These are phyloP conservation scores for Pomatostomus ruficeps DNA, from an alignment of 2,113 vertebrate species.

Conservation along the genomic window DNA sequence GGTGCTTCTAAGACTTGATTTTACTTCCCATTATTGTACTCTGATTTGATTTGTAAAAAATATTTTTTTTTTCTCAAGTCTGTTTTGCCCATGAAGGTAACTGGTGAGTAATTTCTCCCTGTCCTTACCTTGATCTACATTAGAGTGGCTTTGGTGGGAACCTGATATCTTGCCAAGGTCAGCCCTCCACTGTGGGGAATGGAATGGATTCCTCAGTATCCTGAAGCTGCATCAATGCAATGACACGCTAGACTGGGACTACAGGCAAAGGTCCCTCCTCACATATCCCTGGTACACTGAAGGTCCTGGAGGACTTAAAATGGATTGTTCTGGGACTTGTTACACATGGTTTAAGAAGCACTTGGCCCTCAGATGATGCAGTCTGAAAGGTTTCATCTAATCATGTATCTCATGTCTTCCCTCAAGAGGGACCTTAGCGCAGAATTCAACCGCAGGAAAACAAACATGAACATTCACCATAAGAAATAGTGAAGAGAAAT, in stretches of 20 bases:
- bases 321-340: fast-evolving
- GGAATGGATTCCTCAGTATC: background rate
- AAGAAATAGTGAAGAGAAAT: background rate
- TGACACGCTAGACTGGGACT: background rate
- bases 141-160: background rate
- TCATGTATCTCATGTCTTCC: fast-evolving
- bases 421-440: background rate
- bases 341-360: no score
- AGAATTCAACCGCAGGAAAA: background rate
- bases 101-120: background rate
- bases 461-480: background rate
- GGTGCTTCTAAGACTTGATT: background rate
- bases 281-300: no score
- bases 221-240: background rate
- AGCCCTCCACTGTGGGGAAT: background rate
- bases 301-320: background rate
- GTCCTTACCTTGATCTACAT: background rate
- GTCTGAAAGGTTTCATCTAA: background rate
- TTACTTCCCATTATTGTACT: background rate
- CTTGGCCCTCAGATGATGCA: background rate
- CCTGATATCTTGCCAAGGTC: background rate
- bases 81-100: background rate
- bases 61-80: fast-evolving
- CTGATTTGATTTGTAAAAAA: background rate
- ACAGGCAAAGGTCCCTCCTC: background rate